These are phyloP conservation scores for Zoanthus sociatus DNA, from an alignment of 92 coral and sea anemone genomes.

Conservation along the genomic window DNA sequence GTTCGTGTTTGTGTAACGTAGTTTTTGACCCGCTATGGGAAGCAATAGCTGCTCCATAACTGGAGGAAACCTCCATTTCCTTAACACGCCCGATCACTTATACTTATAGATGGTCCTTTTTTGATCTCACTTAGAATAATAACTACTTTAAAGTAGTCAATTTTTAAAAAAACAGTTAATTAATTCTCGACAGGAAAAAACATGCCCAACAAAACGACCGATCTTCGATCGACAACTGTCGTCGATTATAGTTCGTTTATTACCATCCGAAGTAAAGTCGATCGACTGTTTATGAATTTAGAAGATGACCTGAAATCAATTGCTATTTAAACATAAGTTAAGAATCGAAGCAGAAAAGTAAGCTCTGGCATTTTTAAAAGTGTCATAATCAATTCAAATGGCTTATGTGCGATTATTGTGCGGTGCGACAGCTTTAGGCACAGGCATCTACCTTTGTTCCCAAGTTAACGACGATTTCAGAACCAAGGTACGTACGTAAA, in stretches of 20 bases:
- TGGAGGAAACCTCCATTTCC: constrained; percentile 34
- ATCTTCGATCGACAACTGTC: background rate
- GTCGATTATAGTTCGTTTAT: constrained; percentile 14
- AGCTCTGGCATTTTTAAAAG: no score
- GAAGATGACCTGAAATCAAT: no score
- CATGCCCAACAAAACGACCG: background rate
- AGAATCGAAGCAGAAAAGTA: no score
- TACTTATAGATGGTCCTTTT: background rate
- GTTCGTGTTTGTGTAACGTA: background rate
- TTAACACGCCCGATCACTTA: background rate
- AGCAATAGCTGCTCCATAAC: constrained; percentile 35
- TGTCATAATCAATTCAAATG: no score
- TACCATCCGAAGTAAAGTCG: background rate
- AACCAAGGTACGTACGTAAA: no score
- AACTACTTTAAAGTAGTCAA: background rate
- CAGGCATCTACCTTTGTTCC: no score
- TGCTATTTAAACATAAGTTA: no score
- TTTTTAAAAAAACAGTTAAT: background rate
- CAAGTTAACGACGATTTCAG: no score
- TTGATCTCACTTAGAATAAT: background rate
- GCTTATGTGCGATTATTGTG: no score
- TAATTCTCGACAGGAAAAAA: background rate
- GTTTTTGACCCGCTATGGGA: constrained; percentile 12
- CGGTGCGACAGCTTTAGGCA: no score
- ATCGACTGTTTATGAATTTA: background rate